Base-by-base conservation (phyloP, 2,888 invertebrate species). In the Crioceris asparagi region DNA sequence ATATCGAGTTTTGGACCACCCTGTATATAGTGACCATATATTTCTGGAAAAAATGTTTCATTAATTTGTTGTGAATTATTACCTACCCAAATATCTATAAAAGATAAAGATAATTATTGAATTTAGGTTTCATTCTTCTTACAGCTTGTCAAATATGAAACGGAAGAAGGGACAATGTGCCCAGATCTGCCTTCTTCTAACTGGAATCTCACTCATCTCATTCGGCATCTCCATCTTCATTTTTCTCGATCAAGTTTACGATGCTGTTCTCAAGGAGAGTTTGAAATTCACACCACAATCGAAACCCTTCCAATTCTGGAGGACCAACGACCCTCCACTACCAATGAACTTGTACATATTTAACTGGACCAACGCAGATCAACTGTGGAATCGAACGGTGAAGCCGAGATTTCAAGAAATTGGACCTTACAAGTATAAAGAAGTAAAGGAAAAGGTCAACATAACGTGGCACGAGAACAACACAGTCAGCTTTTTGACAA, bases 401-500 rank as follows among this genome's bases (percentile, higher is more conserved):
- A 77, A 77, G 46, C 77, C 77, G 5, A 67, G 65, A 30, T 61
- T 78, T 17, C 60, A 69, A 35, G 66, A 72, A 54, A 50, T 71
- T 38, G 80, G 80, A 17, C 80, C 80, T 0, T 80, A 79, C 57
- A 33, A 25, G 32, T 81, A 70, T 56, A 74, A 71, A 1, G 83
- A 85, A 58, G 62, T 69, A 16, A 73, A 77, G 2, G 72, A 77
- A 35, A 84, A 84, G 59, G 75, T 79, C 6, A 75, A 87, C 56
- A 68, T 90, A 2, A 68, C 67, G 1, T 84, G 81, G 72, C 74
- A 82, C 70, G 73, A 85, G 52, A 84, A 84, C 55, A 67, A 70
- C 25, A 83, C 87, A 0, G 74, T 88, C 17, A 77, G 77, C 21
- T 90, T 81, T 62, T 65, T 71, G 12, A 76, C 78, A 26, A 69